Percentiles rank a stretch among this genome's conserved stretches.
Evolutionary conservation across 2,888 invertebrate species (phyloP).

Genomic region (Latrodectus hesperus): DNA sequence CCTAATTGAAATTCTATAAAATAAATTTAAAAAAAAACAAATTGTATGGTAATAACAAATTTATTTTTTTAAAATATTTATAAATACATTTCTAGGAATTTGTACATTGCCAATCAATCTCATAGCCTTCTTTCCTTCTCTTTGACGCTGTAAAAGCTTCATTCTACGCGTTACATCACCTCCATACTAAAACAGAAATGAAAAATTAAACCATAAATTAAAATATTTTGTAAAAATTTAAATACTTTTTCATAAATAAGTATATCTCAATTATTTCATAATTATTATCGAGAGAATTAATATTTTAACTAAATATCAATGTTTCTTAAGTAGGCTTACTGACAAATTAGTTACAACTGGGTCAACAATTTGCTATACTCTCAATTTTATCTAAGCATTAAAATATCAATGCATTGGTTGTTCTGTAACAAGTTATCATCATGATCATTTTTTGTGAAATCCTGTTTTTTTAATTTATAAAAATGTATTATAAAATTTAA

Average conservation of each 20-base stretch:
- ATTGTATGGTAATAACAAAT: neutral
- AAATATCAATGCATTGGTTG: no score
- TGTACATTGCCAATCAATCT: conserved; percentile 91
- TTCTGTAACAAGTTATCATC: no score
- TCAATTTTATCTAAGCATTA: no score
- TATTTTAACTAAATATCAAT: no score
- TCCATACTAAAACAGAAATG: conserved; percentile 79
- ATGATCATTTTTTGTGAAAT: no score
- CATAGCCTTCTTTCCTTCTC: conserved; percentile 96
- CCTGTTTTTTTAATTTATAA: no score
- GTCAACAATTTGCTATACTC: no score
- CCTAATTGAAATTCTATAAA: neutral
- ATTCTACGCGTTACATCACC: conserved; percentile 92
- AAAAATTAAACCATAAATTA: neutral
- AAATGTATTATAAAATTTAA: no score
- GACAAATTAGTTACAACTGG: no score
- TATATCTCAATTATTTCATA: no score
- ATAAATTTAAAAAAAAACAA: neutral
- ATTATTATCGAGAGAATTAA: no score
- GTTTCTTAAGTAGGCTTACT: no score
- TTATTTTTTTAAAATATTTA: conserved; percentile 85
- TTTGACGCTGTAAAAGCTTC: conserved; percentile 91
- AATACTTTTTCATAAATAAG: neutral
- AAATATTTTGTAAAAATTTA: neutral
- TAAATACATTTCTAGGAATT: conserved; percentile 93